Evolutionary conservation across 2,888 invertebrate species (phyloP), one percentile per base, ranked within the genome.

Genomic region (Cybosia mesomella): DNA sequence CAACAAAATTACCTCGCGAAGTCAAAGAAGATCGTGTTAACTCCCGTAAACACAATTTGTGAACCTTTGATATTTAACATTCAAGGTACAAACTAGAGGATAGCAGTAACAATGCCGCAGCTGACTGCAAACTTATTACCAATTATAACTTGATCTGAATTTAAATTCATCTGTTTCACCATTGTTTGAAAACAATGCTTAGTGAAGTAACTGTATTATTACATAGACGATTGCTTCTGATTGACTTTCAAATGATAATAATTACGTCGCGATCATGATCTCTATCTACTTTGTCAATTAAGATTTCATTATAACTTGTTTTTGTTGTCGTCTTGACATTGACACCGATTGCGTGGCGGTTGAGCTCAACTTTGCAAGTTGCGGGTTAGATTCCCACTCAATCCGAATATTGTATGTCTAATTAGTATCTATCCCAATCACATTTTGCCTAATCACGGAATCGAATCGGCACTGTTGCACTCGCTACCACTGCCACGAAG

Each of bases 121-220:
- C 65, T 77, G 60, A 73, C 68, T 71, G 65, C 69, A 58, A 79
- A 73, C 59, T 74, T 69, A 72, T 68, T 53, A 70, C 72, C 72
- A 81, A 81, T 80, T 74, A 76, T 73, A 79, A 73, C 67, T 62
- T 68, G 72, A 79, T 75, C 69, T 63, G 66, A 66, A 69, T 65
- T 67, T 64, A 77, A 75, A 76, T 72, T 70, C 67, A 71, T 66
- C 68, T 57, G 68, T 66, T 68, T 67, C 59, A 43, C 69, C 58
- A 79, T 80, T 80, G 81, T 79, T 75, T 66, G 0, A 15, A 53
- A 70, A 79, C 79, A 80, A 78, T 74, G 62, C 66, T 21, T 62
- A 64, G 65, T 65, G 58, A 64, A 66, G 34, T 66, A 60, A 49
- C 43, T 58, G 68, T 68, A 67, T 58, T 66, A 55, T 72, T 61